Percentiles rank a stretch among this genome's conserved stretches.
Conservation (phyloP, 2,797 vertebrate species). For the Pseudomugil gertrudae region DNA sequence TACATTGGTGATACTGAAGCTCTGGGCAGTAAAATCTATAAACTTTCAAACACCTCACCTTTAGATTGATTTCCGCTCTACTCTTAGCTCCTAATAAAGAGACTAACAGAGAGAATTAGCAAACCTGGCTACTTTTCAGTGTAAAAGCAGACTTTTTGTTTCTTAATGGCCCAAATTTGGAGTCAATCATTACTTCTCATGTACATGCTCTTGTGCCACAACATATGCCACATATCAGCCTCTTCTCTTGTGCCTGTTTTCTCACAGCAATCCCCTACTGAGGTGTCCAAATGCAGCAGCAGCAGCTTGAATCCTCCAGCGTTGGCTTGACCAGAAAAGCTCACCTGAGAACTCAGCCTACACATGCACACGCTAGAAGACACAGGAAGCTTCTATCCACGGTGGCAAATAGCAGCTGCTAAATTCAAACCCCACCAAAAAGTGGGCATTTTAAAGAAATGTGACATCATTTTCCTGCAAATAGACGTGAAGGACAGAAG, state of each 20-base stretch:
- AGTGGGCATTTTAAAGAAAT: constrained; percentile 21
- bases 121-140: constrained; percentile 13
- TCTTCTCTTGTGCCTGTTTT: constrained; percentile 21
- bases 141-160: constrained; percentile 7
- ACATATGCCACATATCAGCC: constrained; percentile 30
- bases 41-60: constrained; percentile 35
- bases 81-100: constrained; percentile 34
- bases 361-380: constrained; percentile 20
- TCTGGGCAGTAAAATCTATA: constrained; percentile 41
- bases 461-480: constrained; percentile 31
- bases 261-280: constrained; percentile 19
- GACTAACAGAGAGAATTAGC: constrained; percentile 23
- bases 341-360: constrained; percentile 58
- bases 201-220: constrained; percentile 29
- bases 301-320: constrained; percentile 33
- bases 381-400: constrained; percentile 46
- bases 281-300: constrained; percentile 19
- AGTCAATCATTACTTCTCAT: constrained; percentile 23
- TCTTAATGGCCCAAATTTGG: constrained; percentile 19
- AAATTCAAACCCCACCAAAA: constrained; percentile 23
- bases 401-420: constrained; percentile 9
- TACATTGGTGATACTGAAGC: constrained; percentile 6
- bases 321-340: constrained; percentile 41
- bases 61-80: constrained; percentile 37
- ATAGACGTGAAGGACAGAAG: constrained; percentile 47